Conservation (phyloP, 2,797 vertebrate species). For the Limosa lapponica region DNA sequence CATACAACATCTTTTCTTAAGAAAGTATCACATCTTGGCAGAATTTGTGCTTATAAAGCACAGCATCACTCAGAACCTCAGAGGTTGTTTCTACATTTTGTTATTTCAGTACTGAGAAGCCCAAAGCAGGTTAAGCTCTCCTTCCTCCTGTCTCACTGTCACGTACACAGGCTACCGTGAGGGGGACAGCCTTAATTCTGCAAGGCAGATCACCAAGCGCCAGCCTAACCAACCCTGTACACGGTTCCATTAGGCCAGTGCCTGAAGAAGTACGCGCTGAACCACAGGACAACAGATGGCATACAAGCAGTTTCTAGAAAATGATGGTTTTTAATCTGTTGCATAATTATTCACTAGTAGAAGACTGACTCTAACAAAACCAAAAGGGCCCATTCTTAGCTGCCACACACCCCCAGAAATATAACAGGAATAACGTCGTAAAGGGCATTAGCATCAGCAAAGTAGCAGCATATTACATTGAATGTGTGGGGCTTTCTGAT, state of each 20-base stretch:
- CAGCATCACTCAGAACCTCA: neutral
- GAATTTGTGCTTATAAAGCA: neutral
- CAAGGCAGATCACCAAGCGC: neutral
- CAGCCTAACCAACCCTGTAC: neutral
- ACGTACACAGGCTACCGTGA: accelerated
- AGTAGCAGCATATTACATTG: neutral
- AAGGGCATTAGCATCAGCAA: conserved; percentile 28
- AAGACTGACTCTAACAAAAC: neutral
- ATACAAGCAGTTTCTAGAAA: neutral
- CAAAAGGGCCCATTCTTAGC: conserved; percentile 15
- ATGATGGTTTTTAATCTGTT: neutral
- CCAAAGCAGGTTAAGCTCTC: neutral
- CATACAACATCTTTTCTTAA: neutral
- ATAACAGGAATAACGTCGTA: conserved; percentile 27
- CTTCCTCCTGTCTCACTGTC: neutral
- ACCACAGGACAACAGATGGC: conserved; percentile 50
- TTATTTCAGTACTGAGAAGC: neutral
- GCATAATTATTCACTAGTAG: conserved; percentile 18
- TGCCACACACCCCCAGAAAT: conserved; percentile 4
- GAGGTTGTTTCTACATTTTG: neutral
- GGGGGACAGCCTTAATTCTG: neutral
- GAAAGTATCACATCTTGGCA: neutral
- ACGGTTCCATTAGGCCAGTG: neutral
- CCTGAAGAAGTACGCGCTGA: neutral
- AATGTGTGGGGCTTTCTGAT: neutral